Evolutionary conservation across 2,888 invertebrate species (phyloP).

Genomic region (Podotricha telesiphe): DNA sequence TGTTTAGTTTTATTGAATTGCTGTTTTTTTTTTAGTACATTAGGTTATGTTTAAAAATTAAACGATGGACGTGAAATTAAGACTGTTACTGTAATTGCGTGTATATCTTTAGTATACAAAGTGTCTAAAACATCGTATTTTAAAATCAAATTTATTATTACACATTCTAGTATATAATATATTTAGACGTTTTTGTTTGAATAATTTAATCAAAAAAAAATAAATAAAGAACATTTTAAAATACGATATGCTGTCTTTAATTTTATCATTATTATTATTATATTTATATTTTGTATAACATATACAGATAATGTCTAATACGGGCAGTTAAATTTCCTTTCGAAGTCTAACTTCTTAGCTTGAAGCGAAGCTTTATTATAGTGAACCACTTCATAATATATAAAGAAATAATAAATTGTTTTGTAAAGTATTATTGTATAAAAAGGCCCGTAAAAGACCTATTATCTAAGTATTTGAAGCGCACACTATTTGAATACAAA

Average conservation of each 20-base stretch:
- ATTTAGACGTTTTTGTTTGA: neutral
- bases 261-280: constrained; percentile 1
- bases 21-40: neutral
- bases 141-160: constrained; percentile 14
- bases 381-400: too few relatives aligned
- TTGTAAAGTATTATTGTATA: neutral
- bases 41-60: constrained; percentile 20
- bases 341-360: constrained; percentile 21
- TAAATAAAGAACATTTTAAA: neutral
- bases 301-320: constrained; percentile 8
- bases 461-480: constrained; percentile 4
- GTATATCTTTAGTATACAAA: constrained; percentile 30
- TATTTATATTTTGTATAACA: neutral
- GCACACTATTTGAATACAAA: constrained; percentile 17
- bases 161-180: constrained; percentile 2
- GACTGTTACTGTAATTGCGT: constrained; percentile 40
- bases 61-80: constrained; percentile 28
- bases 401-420: too few relatives aligned
- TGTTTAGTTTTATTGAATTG: neutral
- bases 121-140: constrained; percentile 10
- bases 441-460: constrained; percentile 4
- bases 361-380: constrained; percentile 4
- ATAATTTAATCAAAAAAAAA: too few relatives aligned
- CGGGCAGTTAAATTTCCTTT: neutral
- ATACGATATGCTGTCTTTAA: neutral